Evolutionary conservation across 2,888 invertebrate species (phyloP).

Genomic region (Drosophila austrosaltans): DNA sequence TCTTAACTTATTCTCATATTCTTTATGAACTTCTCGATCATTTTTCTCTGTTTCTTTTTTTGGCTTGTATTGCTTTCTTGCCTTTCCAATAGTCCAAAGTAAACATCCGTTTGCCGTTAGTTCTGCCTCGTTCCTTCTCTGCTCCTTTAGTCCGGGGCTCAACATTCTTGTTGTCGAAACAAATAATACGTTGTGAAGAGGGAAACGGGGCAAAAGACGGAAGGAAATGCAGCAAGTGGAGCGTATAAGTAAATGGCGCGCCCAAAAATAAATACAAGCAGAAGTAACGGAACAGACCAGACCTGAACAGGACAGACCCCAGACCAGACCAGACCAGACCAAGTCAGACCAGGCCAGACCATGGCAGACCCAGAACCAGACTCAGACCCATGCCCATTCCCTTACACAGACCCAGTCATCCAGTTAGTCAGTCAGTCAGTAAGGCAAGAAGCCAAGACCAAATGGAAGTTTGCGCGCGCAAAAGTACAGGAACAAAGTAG

Average conservation of each 20-base stretch:
- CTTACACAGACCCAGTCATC: conserved; percentile 12
- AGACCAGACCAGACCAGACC: conserved; percentile 3
- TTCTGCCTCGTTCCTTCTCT: conserved; percentile 21
- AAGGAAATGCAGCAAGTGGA: conserved; percentile 62
- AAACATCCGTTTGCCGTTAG: conserved; percentile 59
- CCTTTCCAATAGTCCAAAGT: conserved; percentile 37
- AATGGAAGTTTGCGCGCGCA: conserved; percentile 43
- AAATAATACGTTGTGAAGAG: background rate
- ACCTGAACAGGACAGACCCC: conserved; percentile 8
- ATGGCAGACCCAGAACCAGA: conserved; percentile 1
- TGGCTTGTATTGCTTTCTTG: conserved; percentile 28
- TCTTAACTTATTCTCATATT: background rate
- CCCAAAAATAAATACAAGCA: conserved; percentile 62
- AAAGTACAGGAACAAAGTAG: conserved; percentile 8
- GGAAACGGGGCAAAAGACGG: conserved; percentile 22
- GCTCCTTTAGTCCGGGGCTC: conserved; percentile 6
- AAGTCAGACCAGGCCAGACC: conserved; percentile 1
- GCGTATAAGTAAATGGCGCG: conserved; percentile 69
- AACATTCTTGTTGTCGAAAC: conserved; percentile 19
- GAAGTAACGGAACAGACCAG: conserved; percentile 27
- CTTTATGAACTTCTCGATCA: conserved; percentile 12
- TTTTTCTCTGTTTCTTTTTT: conserved; percentile 25
- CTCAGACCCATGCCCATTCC: background rate
- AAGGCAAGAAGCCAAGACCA: conserved; percentile 11
- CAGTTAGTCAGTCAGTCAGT: conserved; percentile 46